phyloP scores from a whole-genome alignment of 2,113 vertebrate species.

The Ceratotherium simum region DNA sequence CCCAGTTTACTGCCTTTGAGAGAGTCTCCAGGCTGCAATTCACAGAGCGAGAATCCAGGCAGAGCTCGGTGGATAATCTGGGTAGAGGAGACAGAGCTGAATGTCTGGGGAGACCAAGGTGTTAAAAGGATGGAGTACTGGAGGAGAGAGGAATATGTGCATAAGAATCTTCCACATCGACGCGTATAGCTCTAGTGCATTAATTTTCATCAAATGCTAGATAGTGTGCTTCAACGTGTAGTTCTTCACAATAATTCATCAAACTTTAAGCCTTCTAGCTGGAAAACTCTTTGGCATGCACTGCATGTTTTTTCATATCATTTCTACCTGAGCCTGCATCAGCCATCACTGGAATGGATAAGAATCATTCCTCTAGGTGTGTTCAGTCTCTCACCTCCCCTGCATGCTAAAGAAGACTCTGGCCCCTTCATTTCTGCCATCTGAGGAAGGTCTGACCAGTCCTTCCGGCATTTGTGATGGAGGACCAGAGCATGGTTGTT shows the following conservation, averaged over 20 bases:
- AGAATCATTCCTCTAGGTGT: background rate
- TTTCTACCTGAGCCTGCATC: background rate
- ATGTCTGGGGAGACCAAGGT: background rate
- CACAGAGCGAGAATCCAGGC: background rate
- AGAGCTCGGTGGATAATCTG: background rate
- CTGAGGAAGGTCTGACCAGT: background rate
- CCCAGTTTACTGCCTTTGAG: background rate
- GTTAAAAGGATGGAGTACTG: background rate
- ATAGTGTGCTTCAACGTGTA: background rate
- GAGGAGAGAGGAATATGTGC: background rate
- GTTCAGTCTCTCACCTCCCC: background rate
- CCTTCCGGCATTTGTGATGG: background rate
- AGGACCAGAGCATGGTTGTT: background rate
- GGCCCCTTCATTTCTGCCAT: background rate
- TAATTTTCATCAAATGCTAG: background rate
- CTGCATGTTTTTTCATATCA: background rate
- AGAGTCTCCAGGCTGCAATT: background rate
- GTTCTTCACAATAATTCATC: background rate
- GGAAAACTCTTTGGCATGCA: background rate
- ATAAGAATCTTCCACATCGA: background rate
- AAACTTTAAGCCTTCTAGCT: background rate
- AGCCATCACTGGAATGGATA: background rate
- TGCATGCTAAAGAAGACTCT: background rate
- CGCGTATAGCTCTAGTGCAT: background rate
- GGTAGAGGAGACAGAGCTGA: background rate